A percentile compares a stretch with the other conserved stretches of the same genome.
Conservation (phyloP, 2,888 invertebrate genomes). For the Horisme vitalbata region DNA sequence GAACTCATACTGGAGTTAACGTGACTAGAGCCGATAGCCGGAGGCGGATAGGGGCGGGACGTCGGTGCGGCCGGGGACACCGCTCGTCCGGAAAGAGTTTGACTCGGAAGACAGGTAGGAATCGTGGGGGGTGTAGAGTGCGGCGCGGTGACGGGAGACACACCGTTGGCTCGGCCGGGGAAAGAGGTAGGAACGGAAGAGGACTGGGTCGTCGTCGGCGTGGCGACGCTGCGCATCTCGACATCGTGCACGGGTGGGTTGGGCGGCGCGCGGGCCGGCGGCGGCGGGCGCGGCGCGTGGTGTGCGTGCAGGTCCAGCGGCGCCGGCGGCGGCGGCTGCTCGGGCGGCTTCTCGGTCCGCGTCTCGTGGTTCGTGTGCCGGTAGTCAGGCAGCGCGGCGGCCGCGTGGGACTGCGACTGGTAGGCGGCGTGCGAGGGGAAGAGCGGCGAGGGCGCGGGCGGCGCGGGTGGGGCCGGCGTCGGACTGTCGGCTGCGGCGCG, state of each 20-base stretch:
- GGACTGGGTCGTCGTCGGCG: constrained; percentile 49
- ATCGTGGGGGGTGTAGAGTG: constrained; percentile 58
- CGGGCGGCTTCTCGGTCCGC: constrained; percentile 67
- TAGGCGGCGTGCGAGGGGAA: constrained; percentile 75
- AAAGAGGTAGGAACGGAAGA: constrained; percentile 72
- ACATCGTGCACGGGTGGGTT: constrained; percentile 51
- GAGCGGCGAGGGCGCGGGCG: constrained; percentile 69
- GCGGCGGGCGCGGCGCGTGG: constrained; percentile 45
- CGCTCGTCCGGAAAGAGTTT: constrained; percentile 61
- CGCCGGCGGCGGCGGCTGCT: constrained; percentile 56
- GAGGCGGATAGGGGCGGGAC: constrained; percentile 67
- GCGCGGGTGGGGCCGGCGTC: constrained; percentile 73
- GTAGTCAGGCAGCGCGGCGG: constrained; percentile 74
- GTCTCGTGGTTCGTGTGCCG: constrained; percentile 82
- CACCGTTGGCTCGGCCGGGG: constrained; percentile 60
- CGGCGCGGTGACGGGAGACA: constrained; percentile 55
- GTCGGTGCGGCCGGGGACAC: constrained; percentile 62
- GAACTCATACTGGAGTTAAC: constrained; percentile 74
- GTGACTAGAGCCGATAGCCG: constrained; percentile 80
- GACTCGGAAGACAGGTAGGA: constrained; percentile 73
- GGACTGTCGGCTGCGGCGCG: constrained; percentile 75
- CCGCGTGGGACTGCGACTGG: constrained; percentile 71
- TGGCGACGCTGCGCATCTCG: constrained; percentile 45
- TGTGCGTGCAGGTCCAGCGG: constrained; percentile 70
- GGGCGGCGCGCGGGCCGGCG: constrained; percentile 48